Percentiles rank a stretch among this genome's conserved stretches.
phyloP scores from a whole-genome alignment of 1,140 invertebrate genomes.

The Papilio polyxenes region DNA sequence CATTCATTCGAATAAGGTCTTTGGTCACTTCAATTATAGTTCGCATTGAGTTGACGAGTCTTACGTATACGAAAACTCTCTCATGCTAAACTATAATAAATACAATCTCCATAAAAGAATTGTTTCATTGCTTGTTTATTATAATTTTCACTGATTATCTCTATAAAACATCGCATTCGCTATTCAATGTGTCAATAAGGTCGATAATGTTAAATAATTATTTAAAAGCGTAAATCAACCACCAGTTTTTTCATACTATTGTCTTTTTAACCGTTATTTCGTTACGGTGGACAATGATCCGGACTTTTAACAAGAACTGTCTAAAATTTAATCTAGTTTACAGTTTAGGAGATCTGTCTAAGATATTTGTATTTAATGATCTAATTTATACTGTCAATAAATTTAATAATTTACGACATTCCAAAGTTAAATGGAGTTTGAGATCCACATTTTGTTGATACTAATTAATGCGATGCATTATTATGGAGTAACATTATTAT shows the following conservation, averaged over 20 bases:
- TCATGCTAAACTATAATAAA: background rate
- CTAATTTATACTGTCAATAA: background rate
- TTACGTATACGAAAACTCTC: background rate
- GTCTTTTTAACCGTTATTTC: background rate
- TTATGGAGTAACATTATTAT: too few species aligned
- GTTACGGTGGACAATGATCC: constrained; percentile 18
- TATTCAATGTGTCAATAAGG: background rate
- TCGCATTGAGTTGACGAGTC: background rate
- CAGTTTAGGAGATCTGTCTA: constrained; percentile 11
- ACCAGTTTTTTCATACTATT: background rate
- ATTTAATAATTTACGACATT: background rate
- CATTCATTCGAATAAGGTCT: constrained; percentile 25
- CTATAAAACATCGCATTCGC: background rate
- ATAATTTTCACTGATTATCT: too few species aligned
- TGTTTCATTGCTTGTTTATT: too few species aligned
- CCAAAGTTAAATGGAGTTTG: too few species aligned
- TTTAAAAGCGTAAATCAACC: background rate
- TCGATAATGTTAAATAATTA: background rate
- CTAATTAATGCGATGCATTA: too few species aligned
- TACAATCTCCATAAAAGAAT: background rate
- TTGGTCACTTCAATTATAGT: background rate
- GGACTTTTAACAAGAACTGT: background rate
- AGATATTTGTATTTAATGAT: background rate
- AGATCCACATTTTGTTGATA: too few species aligned
- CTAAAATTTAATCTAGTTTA: constrained; percentile 12